phyloP scores from a whole-genome alignment of 2,888 invertebrate species.

The Ptilodon capucinus region DNA sequence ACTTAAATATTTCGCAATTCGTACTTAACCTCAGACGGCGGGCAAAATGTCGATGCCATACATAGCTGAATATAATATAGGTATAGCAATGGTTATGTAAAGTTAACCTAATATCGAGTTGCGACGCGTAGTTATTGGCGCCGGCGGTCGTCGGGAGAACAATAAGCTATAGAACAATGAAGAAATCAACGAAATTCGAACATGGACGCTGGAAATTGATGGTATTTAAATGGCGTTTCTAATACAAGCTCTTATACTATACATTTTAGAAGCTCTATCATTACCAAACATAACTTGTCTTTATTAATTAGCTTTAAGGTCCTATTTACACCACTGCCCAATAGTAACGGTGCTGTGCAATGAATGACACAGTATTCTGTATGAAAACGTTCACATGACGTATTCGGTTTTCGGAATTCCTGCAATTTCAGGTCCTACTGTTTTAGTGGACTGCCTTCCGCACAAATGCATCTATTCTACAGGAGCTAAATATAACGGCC shows the following conservation, averaged over 20 bases:
- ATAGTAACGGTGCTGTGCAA: no score
- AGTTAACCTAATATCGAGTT: slow-evolving; percentile 32
- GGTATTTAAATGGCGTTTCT: neutral
- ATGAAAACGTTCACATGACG: no score
- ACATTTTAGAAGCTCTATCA: neutral
- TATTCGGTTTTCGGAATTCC: no score
- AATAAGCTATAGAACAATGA: slow-evolving; percentile 29
- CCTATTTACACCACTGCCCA: no score
- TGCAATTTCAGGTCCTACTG: no score
- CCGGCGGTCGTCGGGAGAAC: slow-evolving; percentile 22
- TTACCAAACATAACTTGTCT: no score
- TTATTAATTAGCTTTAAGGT: no score
- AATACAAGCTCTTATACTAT: neutral
- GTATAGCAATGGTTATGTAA: slow-evolving; percentile 25
- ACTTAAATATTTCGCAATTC: neutral
- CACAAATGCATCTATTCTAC: no score
- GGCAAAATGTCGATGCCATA: neutral
- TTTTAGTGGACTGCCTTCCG: no score
- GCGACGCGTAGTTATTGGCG: slow-evolving; percentile 32
- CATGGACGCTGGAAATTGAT: slow-evolving; percentile 8
- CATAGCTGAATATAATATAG: neutral
- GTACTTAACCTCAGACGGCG: neutral
- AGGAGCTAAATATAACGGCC: no score
- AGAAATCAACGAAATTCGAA: slow-evolving; percentile 28
- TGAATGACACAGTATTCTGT: no score